phyloP scores from a whole-genome alignment of 2,888 invertebrate genomes.

The Brachypalpus laphriformis region DNA sequence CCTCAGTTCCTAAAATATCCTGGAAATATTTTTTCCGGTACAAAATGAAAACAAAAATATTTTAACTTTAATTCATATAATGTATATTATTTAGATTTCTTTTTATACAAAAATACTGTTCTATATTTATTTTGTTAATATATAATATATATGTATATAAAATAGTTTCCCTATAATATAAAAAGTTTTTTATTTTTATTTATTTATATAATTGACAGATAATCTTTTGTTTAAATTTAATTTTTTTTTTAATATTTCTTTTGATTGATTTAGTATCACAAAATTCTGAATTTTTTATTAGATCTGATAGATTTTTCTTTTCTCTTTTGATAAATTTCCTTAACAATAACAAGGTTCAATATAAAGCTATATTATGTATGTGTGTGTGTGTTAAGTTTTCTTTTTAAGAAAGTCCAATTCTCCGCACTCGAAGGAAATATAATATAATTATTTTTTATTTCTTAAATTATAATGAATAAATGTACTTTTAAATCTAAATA shows the following conservation, averaged over 20 bases:
- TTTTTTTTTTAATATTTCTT: constrained; percentile 57
- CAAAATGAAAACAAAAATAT: background rate
- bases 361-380: constrained; percentile 67
- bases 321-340: constrained; percentile 55
- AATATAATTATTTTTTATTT: constrained; percentile 14
- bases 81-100: constrained; percentile 64
- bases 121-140: constrained; percentile 71
- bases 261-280: constrained; percentile 75
- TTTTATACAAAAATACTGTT: constrained; percentile 75
- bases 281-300: constrained; percentile 68
- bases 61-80: constrained; percentile 47
- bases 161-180: constrained; percentile 64
- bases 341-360: constrained; percentile 65
- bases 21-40: background rate
- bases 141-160: constrained; percentile 71
- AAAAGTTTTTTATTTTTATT: constrained; percentile 32
- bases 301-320: constrained; percentile 55
- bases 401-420: constrained; percentile 63
- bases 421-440: constrained; percentile 34
- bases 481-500: constrained; percentile 35
- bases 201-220: constrained; percentile 63
- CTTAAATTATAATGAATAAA: constrained; percentile 36
- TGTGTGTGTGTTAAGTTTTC: constrained; percentile 33
- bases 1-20: background rate
- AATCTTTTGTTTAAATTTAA: constrained; percentile 35